phyloP scores from a whole-genome alignment of 2,888 invertebrate species.

The Mythimna pallens region DNA sequence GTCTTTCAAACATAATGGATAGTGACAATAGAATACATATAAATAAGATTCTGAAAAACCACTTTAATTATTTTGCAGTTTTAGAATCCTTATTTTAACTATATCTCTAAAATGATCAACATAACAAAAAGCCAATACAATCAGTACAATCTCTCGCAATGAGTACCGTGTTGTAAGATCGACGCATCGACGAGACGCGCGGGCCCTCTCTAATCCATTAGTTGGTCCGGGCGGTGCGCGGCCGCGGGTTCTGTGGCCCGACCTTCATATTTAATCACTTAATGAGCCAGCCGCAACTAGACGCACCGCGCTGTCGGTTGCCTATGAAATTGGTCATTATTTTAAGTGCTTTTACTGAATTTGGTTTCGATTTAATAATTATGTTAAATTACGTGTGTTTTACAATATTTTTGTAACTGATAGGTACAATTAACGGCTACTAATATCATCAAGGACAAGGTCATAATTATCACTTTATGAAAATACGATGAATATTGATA shows the following conservation, averaged over 20 bases:
- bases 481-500: neutral
- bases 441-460: neutral
- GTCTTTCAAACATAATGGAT: too few relatives aligned
- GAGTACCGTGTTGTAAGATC: neutral
- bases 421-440: neutral
- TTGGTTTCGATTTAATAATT: slow-evolving; percentile 12
- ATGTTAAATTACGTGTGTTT: slow-evolving; percentile 2
- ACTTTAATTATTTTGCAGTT: too few relatives aligned
- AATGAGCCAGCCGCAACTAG: slow-evolving; percentile 56
- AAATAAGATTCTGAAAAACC: too few relatives aligned
- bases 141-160: neutral
- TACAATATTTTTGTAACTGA: neutral
- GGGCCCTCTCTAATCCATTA: slow-evolving; percentile 65
- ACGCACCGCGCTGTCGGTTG: slow-evolving; percentile 34
- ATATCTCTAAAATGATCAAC: neutral
- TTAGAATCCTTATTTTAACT: neutral
- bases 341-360: slow-evolving; percentile 47
- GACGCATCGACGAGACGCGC: slow-evolving; percentile 5
- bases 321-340: slow-evolving; percentile 47
- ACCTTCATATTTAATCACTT: slow-evolving; percentile 65
- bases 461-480: neutral
- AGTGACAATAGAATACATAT: too few relatives aligned
- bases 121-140: neutral
- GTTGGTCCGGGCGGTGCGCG: slow-evolving; percentile 1
- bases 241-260: slow-evolving; percentile 35